These are phyloP conservation scores for Caenorhabditis zanzibari DNA, from an alignment of 2,888 invertebrate genomes.

Conservation along the genomic window DNA sequence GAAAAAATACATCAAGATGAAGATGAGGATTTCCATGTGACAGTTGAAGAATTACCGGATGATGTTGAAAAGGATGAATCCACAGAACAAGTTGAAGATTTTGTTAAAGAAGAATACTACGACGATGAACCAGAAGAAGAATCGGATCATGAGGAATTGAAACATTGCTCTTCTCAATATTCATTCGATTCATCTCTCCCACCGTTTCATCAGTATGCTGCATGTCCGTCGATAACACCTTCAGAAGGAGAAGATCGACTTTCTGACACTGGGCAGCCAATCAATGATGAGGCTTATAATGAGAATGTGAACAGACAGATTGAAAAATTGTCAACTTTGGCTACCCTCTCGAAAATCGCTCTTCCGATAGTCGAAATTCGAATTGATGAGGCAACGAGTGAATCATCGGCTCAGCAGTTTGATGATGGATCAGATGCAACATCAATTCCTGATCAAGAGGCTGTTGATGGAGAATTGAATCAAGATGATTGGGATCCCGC, in stretches of 20 bases:
- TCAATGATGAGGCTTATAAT: conserved; percentile 8
- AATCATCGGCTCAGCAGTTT: conserved; percentile 22
- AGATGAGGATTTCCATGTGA: background rate
- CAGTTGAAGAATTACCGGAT: background rate
- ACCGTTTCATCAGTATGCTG: conserved; percentile 53
- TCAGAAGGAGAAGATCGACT: conserved; percentile 48
- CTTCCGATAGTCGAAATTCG: conserved; percentile 39
- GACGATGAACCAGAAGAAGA: conserved; percentile 17
- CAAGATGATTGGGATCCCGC: conserved; percentile 75
- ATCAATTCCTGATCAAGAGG: conserved; percentile 55
- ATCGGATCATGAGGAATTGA: conserved; percentile 30
- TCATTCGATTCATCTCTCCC: conserved; percentile 48
- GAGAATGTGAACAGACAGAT: conserved; percentile 11
- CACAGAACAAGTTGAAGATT: background rate
- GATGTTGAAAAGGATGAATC: background rate
- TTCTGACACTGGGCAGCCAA: conserved; percentile 17
- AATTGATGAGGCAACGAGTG: conserved; percentile 49
- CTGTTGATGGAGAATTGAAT: conserved; percentile 58
- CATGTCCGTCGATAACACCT: conserved; percentile 49
- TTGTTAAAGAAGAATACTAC: background rate
- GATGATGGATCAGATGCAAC: conserved; percentile 53
- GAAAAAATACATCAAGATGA: conserved; percentile 14
- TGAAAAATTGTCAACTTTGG: conserved; percentile 1
- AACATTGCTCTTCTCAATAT: conserved; percentile 34
- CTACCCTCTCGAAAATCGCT: conserved; percentile 1